Evolutionary conservation across 2,113 vertebrate species (phyloP), one percentile per base, ranked within the genome.

Genomic region (Typhlomys cinereus): DNA sequence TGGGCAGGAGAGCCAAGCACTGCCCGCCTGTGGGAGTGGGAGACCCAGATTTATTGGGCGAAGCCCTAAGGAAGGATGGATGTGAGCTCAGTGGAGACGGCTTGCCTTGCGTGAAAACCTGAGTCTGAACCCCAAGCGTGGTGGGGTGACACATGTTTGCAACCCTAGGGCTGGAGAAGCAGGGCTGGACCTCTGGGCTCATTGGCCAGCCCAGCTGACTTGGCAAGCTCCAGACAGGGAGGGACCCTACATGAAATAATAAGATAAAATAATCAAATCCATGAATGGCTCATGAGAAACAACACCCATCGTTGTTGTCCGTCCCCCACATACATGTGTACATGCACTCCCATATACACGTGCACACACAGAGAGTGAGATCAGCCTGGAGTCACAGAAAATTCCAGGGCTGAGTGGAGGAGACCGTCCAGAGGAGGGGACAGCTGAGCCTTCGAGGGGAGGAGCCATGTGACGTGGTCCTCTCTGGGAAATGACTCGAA

Each of bases 401-500:
- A 66, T 52, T 66, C 8, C 7, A 4, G 27, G 41, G 3, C 48
- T 7, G 2, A 29, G 31, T 4, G 52, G n/a, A 78, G n/a, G 25
- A 44, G 57, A 21, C 39, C 48, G 34, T 46, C 82, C 25, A 67
- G 34, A 75, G 36, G 71, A 52, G 31, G 57, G 5, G 18, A 50
- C 27, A 0, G 9, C 62, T 79, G 54, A 54, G 50, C 15, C 39
- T 25, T 44, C 54, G 50, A 25, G 1, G 34, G 14, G 7, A 4
- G 29, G 46, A 44, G 12, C 27, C 25, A 25, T 21, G 5, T 17
- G 36, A 14, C 0, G 0, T 0, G 5, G 14, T 70, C 39, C 41
- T 75, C 44, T 39, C 34, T 39, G 73, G 67, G 46, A 52, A 34
- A 34, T 36, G 4, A 71, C 54, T 1, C 1, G 0, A 52, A 34